These are phyloP conservation scores for Falco punctatus DNA, from an alignment of 2,113 vertebrate species.

Conservation along the genomic window DNA sequence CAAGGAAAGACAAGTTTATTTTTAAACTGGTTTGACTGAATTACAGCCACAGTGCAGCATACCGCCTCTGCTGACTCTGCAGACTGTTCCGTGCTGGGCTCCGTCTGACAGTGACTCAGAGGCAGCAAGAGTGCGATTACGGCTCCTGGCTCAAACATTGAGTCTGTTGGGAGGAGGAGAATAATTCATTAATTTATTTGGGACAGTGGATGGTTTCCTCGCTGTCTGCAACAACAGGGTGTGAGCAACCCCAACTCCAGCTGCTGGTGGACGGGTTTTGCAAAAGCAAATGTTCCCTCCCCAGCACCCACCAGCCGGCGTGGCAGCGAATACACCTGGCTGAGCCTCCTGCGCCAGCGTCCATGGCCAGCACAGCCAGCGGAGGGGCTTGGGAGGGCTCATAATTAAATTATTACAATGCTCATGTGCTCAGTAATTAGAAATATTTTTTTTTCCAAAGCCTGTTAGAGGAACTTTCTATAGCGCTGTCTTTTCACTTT, in stretches of 20 bases:
- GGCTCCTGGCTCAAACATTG: background rate
- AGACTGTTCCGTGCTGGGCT: background rate
- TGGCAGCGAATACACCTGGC: accelerated
- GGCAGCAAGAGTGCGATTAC: constrained; percentile 8
- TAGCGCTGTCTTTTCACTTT: accelerated
- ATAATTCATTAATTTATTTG: constrained; percentile 56
- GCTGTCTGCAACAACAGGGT: constrained; percentile 43
- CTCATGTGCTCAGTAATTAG: background rate
- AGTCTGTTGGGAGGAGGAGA: constrained; percentile 55
- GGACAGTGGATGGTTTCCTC: constrained; percentile 50
- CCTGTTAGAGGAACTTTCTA: background rate
- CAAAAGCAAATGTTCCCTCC: background rate
- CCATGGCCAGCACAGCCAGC: accelerated
- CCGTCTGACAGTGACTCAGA: constrained; percentile 50
- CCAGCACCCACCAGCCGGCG: background rate
- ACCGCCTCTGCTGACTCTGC: constrained; percentile 38
- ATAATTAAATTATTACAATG: background rate
- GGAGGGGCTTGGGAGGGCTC: accelerated
- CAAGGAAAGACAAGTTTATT: background rate
- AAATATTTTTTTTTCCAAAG: background rate
- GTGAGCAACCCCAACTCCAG: constrained; percentile 32
- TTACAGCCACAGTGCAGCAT: background rate
- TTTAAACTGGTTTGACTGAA: constrained; percentile 43
- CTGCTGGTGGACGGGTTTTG: constrained; percentile 18
- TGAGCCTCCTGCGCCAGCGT: accelerated